Base-by-base conservation (phyloP, 2,797 vertebrate genomes). In the Apogon hyalosoma region DNA sequence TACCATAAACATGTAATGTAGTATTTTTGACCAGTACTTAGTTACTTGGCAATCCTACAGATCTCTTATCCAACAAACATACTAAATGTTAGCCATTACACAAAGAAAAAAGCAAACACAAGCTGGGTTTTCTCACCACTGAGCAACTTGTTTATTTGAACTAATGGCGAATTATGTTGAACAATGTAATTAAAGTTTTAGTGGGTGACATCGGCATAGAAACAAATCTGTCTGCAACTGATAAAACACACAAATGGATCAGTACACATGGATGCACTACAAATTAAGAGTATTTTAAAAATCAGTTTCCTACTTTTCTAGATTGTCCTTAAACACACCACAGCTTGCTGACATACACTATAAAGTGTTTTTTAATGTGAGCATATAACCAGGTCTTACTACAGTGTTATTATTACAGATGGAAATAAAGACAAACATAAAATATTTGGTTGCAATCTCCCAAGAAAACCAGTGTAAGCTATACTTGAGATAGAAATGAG, bases 131-230 rank as follows among this genome's bases (percentile, higher is more conserved):
- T 14, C 33, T 46, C 50, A 42, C 48, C 48, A 63, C 12, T 42
- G 15, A 43, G 60, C 21, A 43, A 33, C 39, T 42, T 42, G 2
- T 43, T 63, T 43, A 63, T 63, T 41, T 31, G 1, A 52, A 49
- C 10, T 13, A 43, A 7, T 43, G 49, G 43, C 43, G 28, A 63
- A 33, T n/a, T 14, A 14, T 24, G 9, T 45, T n/a, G 12, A 50
- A 13, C 19, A 50, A 61, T 16, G 46, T 41, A 39, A 15, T 49
- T 15, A 61, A 24, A 39, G 1, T 7, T 19, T 36, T 21, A 52
- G 39, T 33, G 40, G 21, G 12, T 24, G 1, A 48, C 11, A 21
- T 7, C 24, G 45, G 21, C 2, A 45, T 7, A 36, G 6, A 1
- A 47, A 54, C 46, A 64, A 48, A 48, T 40, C 33, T 36, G 33